A percentile compares a stretch with the other conserved stretches of the same genome.
Conservation (phyloP, 2,113 vertebrate genomes). For the Neoarius graeffei region DNA sequence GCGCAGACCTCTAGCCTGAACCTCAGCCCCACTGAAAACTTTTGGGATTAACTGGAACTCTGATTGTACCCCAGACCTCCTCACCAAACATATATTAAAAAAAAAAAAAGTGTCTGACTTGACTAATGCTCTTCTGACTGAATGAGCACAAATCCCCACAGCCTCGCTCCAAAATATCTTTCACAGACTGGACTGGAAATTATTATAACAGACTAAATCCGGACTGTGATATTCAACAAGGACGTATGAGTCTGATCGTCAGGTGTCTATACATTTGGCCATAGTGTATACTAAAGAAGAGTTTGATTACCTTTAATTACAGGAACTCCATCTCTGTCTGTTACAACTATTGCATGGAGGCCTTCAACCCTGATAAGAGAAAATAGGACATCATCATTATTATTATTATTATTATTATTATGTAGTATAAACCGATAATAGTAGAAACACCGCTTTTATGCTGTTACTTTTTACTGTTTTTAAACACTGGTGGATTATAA, state of each 20-base stretch:
- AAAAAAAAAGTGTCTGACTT: background rate
- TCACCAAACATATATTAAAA: too few species aligned
- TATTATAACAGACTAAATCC: background rate
- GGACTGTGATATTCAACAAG: background rate
- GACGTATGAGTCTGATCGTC: background rate
- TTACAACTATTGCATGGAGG: slow-evolving; percentile 94
- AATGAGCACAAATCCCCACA: background rate
- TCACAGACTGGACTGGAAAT: background rate
- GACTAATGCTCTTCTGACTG: background rate
- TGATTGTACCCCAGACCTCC: too few species aligned
- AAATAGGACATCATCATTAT: background rate
- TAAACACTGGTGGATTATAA: background rate
- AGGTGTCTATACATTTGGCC: background rate
- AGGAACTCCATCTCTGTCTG: slow-evolving; percentile 94
- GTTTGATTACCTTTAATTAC: slow-evolving; percentile 89
- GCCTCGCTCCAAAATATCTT: background rate
- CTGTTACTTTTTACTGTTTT: background rate
- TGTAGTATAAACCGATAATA: background rate
- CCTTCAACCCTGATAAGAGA: slow-evolving; percentile 83
- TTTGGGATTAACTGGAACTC: background rate
- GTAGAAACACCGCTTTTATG: background rate
- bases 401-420: background rate
- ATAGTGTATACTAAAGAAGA: background rate
- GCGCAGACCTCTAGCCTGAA: too few species aligned
- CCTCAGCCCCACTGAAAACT: background rate